Evolutionary conservation across 1,140 invertebrate genomes (phyloP).

Genomic region (Eciton burchellii): DNA sequence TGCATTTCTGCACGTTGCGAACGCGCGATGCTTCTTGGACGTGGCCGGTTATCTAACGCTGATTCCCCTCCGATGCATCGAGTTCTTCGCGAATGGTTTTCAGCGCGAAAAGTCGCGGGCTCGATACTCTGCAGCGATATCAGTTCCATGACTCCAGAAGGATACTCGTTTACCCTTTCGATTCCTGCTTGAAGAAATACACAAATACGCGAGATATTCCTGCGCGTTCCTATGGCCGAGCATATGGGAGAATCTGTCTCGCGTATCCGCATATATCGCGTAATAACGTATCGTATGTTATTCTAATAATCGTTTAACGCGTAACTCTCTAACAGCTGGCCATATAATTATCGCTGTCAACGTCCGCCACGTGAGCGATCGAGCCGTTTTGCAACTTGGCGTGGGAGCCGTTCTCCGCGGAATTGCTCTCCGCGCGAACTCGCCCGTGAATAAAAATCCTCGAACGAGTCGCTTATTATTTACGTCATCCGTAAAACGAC

Average conservation of each 20-base stretch:
- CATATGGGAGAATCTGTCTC: neutral
- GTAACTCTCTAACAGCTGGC: neutral
- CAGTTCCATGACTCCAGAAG: slow-evolving; percentile 8
- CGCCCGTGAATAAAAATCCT: slow-evolving; percentile 14
- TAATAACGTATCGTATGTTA: neutral
- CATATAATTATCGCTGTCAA: neutral
- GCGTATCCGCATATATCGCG: neutral
- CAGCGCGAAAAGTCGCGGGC: neutral
- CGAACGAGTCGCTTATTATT: slow-evolving; percentile 25
- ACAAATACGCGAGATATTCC: neutral
- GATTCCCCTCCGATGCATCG: slow-evolving; percentile 2
- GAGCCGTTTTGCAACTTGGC: neutral
- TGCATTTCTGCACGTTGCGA: no score
- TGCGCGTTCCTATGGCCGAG: neutral
- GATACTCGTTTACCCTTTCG: neutral
- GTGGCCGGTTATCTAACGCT: slow-evolving; percentile 33
- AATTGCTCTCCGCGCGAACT: neutral
- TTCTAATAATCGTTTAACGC: no score
- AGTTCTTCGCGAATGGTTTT: slow-evolving; percentile 7
- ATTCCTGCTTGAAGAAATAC: neutral
- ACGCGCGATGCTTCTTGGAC: slow-evolving; percentile 33
- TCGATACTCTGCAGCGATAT: no score
- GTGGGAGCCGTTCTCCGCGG: neutral
- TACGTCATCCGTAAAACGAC: slow-evolving; percentile 14
- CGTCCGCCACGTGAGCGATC: neutral